Base-by-base conservation (phyloP, 2,113 vertebrate species). In the Etia nguti region DNA sequence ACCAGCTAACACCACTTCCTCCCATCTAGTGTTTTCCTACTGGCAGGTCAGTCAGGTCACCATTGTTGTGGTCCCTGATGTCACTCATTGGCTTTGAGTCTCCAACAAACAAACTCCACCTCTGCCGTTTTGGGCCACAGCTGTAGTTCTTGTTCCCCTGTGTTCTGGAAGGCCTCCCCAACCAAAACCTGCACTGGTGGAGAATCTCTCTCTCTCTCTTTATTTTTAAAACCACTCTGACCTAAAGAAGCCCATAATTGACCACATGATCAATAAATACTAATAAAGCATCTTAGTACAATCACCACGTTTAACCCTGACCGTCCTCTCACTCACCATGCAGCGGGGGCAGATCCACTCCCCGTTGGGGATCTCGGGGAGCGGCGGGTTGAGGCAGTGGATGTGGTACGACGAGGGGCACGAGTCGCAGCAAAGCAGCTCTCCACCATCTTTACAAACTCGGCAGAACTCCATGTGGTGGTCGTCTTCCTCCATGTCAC, bases 391-490 rank as follows among this genome's bases (percentile, higher is more conserved):
- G 82, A 99, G 96, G 92, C 98, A 99, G 96, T 99, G 98, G 93
- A 99, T 99, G 93, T 99, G 98, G 92, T 99, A 99, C 2, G 98
- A 99, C 0, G 99, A 99, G 55, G 99, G 99, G 84, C 99, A 99
- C 20, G 98, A 97, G 94, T 99, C 99, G 62, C 99, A 99, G 96
- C 99, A 99, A 1, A 99, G 97, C 4, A 99, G 96, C 92, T 99
- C 99, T 50, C 99, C 99, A 1, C 99, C 99, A 4, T 99, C 99
- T 91, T 99, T 99, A 92, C 99, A 99, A 48, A 99, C 98, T 6
- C 99, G 92, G 87, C 99, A 99, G 96, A 99, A 99, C 92, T 99
- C 99, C 99, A 99, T 99, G 91, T 99, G 99, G 89, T 98, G 98
- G 94, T 99, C 99, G 62, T 99, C 98, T 92, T 99, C 98, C 90